A percentile compares a stretch with the other conserved stretches of the same genome.
Conservation (phyloP, 2,113 vertebrate species). For the Balaenoptera acutorostrata region DNA sequence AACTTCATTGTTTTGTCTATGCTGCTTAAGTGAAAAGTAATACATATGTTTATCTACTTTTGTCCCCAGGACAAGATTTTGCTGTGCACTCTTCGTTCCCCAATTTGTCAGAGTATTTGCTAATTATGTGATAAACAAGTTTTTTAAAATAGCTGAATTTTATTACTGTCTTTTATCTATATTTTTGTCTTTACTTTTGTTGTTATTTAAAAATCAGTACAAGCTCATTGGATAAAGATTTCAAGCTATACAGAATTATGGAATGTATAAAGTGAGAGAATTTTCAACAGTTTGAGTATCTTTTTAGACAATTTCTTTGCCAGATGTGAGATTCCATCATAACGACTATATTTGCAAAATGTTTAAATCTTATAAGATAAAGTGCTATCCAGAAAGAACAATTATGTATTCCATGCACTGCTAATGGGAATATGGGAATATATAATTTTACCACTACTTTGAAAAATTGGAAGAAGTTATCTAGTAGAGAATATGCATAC, state of each 20-base stretch:
- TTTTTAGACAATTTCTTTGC: neutral
- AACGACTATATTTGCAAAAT: neutral
- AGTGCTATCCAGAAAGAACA: neutral
- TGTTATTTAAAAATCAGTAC: neutral
- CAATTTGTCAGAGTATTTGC: neutral
- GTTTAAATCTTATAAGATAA: neutral
- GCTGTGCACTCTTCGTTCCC: neutral
- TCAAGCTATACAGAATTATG: neutral
- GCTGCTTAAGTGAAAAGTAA: neutral
- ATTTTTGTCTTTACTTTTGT: neutral
- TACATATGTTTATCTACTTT: neutral
- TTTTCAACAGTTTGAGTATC: neutral
- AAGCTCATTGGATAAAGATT: neutral
- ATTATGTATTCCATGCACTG: neutral
- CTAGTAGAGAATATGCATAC: neutral
- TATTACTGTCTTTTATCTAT: neutral
- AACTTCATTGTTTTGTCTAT: neutral
- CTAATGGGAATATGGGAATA: neutral
- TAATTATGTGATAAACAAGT: neutral
- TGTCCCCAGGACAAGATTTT: neutral
- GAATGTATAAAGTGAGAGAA: neutral
- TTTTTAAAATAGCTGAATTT: constrained; percentile 7
- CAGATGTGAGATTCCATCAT: neutral
- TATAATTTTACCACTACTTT: neutral
- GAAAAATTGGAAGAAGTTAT: neutral